These are phyloP conservation scores for Rhorus exstirpatorius DNA, from an alignment of 2,888 invertebrate genomes.

Conservation along the genomic window DNA sequence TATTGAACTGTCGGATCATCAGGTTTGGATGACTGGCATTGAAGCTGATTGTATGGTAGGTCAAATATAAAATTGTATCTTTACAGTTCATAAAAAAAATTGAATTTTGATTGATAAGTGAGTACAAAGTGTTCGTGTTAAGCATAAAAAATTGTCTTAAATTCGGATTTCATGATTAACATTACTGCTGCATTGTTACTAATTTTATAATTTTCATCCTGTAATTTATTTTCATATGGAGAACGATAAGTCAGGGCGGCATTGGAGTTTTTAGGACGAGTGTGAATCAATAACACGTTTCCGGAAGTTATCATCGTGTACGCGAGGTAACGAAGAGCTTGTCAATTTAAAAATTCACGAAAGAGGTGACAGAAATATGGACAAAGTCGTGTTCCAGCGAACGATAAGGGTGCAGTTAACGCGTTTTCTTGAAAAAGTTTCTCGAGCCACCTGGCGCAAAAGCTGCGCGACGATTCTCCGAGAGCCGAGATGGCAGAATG, in stretches of 20 bases:
- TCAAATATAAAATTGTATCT: not conserved
- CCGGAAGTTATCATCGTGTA: not conserved
- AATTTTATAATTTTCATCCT: too few relatives aligned
- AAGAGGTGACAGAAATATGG: constrained; percentile 30
- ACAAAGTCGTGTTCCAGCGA: constrained; percentile 6
- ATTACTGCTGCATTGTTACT: too few relatives aligned
- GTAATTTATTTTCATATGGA: too few relatives aligned
- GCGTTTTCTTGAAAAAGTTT: constrained; percentile 56
- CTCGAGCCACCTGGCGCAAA: constrained; percentile 36
- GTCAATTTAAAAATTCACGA: constrained; percentile 9
- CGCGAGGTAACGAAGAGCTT: not conserved
- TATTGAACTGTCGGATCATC: constrained; percentile 13
- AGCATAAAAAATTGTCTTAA: too few relatives aligned
- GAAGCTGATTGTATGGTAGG: not conserved
- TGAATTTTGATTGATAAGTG: too few relatives aligned
- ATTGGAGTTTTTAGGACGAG: not conserved
- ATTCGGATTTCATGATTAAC: too few relatives aligned
- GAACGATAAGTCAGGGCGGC: too few relatives aligned
- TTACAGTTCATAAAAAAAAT: not conserved
- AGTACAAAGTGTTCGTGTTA: too few relatives aligned
- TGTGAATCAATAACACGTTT: not conserved
- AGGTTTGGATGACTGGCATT: not conserved
- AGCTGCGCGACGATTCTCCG: constrained; percentile 32
- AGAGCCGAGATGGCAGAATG: not conserved
- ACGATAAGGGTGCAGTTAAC: constrained; percentile 47